Evolutionary conservation across 2,888 invertebrate genomes (phyloP), one percentile per base, ranked within the genome.

Genomic region (Idaea straminata): DNA sequence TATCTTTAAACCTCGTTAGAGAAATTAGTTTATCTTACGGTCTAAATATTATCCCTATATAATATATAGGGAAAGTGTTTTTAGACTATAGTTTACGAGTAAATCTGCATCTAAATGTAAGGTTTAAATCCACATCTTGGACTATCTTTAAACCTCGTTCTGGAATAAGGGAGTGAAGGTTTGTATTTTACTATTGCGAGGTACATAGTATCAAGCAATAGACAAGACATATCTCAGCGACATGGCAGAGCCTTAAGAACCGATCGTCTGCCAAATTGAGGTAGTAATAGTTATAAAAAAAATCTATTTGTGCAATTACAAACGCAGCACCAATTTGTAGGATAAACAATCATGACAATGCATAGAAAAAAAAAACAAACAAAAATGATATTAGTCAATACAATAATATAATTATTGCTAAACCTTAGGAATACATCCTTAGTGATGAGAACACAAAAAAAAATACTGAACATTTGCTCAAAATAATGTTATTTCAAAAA

Each of bases 261-360:
- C 78, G 76, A 80, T 79, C 82, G 83, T 88, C 89, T 88, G 89
- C 88, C 89, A 86, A 87, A 86, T 84, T 90, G 91, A 91, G 91
- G 91, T 91, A 91, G 91, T 84, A 77, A 73, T 47, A 79, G 85
- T 86, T 84, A 81, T 81, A 75, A 74, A 73, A 10, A 79, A 75
- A 81, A 76, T 25, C 70, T 80, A 79, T 83, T 83, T 83, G 83
- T 84, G 86, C 82, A 80, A 77, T 70, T 67, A 66, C 72, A 72
- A 76, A 74, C 74, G 69, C 78, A 85, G 84, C 84, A 85, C 84
- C 85, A 84, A 79, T 75, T 66, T 64, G 61, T 66, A 72, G 71
- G 70, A 70, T 66, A 61, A 16, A 68, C 62, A 70, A 66, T 63
- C 64, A 62, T n/a, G 36, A 61, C 38, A 15, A 47, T 38, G 15